These are phyloP conservation scores for Amia ocellicauda DNA, from an alignment of 2,113 vertebrate species.

Conservation along the genomic window DNA sequence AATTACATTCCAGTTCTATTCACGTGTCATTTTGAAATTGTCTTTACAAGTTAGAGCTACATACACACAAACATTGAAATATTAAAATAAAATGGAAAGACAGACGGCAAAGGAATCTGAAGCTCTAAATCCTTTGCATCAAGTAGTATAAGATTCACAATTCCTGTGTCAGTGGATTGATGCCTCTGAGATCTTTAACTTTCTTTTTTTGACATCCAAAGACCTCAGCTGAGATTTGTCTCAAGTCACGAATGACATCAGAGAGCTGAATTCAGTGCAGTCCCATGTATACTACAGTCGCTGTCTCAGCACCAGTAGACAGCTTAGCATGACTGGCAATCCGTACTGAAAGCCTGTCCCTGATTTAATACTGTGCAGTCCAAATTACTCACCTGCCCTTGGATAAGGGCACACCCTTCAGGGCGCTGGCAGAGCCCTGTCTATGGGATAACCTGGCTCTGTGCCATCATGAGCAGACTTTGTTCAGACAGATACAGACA, in stretches of 20 bases:
- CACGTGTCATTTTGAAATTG: too few relatives aligned
- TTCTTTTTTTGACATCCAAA: too few relatives aligned
- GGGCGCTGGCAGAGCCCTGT: slow-evolving; percentile 62
- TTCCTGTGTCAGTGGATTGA: too few relatives aligned
- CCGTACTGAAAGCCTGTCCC: not conserved
- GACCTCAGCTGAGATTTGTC: not conserved
- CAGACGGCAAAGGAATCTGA: too few relatives aligned
- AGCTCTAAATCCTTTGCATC: too few relatives aligned
- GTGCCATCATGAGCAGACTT: slow-evolving; percentile 51
- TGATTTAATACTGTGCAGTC: slow-evolving; percentile 54
- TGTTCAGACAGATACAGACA: slow-evolving; percentile 46
- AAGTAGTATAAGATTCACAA: too few relatives aligned
- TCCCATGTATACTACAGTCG: not conserved
- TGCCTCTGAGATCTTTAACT: too few relatives aligned
- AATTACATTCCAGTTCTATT: not conserved
- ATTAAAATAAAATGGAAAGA: too few relatives aligned
- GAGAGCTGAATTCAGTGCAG: not conserved
- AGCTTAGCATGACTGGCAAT: not conserved
- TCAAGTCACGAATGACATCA: not conserved
- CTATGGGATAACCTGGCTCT: slow-evolving; percentile 53
- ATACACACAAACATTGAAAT: too few relatives aligned
- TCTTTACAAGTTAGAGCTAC: too few relatives aligned
- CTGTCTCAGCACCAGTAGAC: not conserved
- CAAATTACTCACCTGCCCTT: slow-evolving; percentile 67
- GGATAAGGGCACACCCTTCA: slow-evolving; percentile 54